phyloP scores from a whole-genome alignment of 2,113 vertebrate genomes.

The Numida meleagris region DNA sequence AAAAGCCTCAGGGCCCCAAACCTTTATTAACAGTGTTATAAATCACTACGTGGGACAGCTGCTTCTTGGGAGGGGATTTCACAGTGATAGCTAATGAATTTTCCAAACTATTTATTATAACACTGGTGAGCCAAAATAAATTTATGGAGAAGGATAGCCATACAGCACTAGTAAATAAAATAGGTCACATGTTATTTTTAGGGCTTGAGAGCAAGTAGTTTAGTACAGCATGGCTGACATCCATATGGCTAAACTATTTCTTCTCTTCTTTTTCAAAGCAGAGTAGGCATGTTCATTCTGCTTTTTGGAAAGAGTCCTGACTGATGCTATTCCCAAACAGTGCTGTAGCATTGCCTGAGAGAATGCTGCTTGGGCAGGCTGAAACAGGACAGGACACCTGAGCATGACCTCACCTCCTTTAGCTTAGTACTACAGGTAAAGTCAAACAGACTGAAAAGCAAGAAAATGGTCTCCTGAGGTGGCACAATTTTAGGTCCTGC shows the following conservation, averaged over 20 bases:
- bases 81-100: background rate
- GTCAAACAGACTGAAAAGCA: background rate
- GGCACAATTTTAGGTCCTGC: background rate
- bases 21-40: background rate
- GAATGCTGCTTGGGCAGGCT: background rate
- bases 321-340: background rate
- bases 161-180: conserved; percentile 17
- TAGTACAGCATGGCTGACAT: background rate
- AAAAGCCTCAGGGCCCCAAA: background rate
- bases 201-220: background rate
- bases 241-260: background rate
- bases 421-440: background rate
- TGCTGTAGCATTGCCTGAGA: background rate
- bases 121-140: background rate
- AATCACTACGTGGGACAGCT: background rate
- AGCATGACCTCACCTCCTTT: background rate
- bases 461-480: background rate
- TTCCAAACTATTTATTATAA: background rate
- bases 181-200: background rate
- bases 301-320: background rate
- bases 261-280: background rate
- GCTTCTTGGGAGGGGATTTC: background rate
- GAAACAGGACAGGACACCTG: background rate
- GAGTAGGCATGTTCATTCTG: background rate
- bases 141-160: background rate